A percentile compares a stretch with the other conserved stretches of the same genome.
Conservation (phyloP, 2,797 vertebrate species). For the Danio albolineatus region DNA sequence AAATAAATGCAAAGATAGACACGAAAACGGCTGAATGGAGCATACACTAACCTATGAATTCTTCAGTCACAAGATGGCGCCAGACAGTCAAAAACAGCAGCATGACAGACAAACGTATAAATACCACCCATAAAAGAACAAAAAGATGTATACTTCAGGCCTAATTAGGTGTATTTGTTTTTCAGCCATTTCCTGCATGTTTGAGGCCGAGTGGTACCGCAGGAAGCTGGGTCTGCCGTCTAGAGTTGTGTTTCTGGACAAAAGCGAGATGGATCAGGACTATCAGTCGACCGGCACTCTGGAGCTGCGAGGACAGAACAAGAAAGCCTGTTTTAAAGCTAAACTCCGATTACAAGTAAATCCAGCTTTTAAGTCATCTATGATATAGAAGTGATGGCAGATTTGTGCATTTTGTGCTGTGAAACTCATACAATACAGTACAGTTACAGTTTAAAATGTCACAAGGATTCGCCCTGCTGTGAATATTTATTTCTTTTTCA, state of each 20-base stretch:
- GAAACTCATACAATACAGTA: neutral
- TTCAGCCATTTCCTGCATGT: constrained; percentile 82
- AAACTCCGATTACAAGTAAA: constrained; percentile 86
- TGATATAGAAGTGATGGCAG: neutral
- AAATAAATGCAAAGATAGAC: no score
- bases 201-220: constrained; percentile 88
- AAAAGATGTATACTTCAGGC: no score
- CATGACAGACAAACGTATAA: no score
- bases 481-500: no score
- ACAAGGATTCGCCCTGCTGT: no score
- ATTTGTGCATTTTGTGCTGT: neutral
- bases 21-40: no score
- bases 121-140: no score
- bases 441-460: no score
- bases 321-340: constrained; percentile 78
- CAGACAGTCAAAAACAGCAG: no score
- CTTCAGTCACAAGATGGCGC: no score
- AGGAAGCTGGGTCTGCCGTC: constrained; percentile 83
- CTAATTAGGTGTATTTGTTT: constrained; percentile 47
- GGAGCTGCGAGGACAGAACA: constrained; percentile 82
- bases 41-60: no score
- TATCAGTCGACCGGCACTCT: constrained; percentile 79
- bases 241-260: constrained; percentile 84
- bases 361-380: neutral
- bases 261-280: constrained; percentile 72